phyloP scores from a whole-genome alignment of 2,797 vertebrate genomes.

The Manis crassicaudata region DNA sequence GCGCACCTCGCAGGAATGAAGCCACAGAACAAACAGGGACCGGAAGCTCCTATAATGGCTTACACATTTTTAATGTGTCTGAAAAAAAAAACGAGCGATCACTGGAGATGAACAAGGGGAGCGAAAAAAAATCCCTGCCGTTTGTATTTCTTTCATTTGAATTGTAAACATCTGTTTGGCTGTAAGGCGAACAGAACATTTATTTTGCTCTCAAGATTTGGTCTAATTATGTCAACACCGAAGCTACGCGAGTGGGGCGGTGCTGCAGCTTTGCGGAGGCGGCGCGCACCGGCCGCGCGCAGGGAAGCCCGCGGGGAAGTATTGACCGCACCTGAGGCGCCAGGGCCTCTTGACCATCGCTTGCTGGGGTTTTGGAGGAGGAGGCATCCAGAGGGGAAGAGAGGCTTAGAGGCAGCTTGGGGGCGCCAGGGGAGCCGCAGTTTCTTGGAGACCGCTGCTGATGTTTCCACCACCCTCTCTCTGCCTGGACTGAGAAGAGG shows the following conservation, averaged over 20 bases:
- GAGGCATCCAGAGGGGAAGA: background rate
- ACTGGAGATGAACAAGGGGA: slow-evolving; percentile 76
- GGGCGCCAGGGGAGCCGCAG: background rate
- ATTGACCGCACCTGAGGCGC: slow-evolving; percentile 53
- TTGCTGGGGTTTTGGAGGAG: background rate
- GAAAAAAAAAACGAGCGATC: slow-evolving; percentile 53
- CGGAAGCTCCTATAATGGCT: slow-evolving; percentile 76
- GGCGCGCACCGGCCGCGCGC: background rate
- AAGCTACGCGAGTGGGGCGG: slow-evolving; percentile 19
- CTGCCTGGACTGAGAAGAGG: background rate
- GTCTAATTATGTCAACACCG: slow-evolving; percentile 78
- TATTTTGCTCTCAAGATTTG: slow-evolving; percentile 78
- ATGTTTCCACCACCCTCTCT: slow-evolving; percentile 6
- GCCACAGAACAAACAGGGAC: slow-evolving; percentile 67
- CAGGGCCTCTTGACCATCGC: background rate
- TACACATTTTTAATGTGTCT: slow-evolving; percentile 81
- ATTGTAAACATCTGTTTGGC: slow-evolving; percentile 82
- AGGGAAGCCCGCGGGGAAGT: slow-evolving; percentile 11
- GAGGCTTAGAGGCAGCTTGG: background rate
- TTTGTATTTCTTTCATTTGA: slow-evolving; percentile 82
- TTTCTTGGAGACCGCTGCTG: background rate
- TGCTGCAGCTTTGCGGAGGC: slow-evolving; percentile 43
- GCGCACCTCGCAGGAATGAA: slow-evolving; percentile 39
- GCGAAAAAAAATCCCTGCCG: slow-evolving; percentile 68
- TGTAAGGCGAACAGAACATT: slow-evolving; percentile 80